phyloP scores from a whole-genome alignment of 1,140 invertebrate genomes.

The Atta cephalotes region DNA sequence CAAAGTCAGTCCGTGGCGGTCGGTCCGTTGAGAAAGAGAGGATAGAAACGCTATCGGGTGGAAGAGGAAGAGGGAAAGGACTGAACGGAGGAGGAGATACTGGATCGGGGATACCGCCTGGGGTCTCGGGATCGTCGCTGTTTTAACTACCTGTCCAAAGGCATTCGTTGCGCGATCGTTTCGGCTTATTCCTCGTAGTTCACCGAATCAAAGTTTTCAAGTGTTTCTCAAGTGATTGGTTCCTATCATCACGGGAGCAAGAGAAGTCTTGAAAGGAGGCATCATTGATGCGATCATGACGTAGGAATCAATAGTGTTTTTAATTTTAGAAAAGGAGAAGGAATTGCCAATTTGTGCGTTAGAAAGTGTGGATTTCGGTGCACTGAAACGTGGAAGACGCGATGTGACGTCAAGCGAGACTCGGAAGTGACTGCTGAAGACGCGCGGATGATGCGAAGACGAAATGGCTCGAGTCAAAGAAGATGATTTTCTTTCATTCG shows the following conservation, averaged over 20 bases:
- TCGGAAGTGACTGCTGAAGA: slow-evolving; percentile 14
- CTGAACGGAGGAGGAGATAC: slow-evolving; percentile 60
- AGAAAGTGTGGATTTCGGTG: slow-evolving; percentile 32
- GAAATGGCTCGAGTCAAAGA: background rate
- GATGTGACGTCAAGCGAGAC: slow-evolving; percentile 34
- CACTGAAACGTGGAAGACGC: slow-evolving; percentile 36
- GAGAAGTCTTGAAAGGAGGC: background rate
- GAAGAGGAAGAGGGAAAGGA: slow-evolving; percentile 21
- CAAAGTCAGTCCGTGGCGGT: slow-evolving; percentile 81
- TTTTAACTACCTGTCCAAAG: slow-evolving; percentile 50
- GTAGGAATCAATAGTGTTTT: background rate
- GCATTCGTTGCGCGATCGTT: slow-evolving; percentile 36
- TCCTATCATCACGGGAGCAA: too few species aligned
- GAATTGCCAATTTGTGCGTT: background rate
- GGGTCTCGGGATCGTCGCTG: slow-evolving; percentile 60
- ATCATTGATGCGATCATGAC: background rate
- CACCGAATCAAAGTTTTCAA: background rate
- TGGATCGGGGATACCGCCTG: slow-evolving; percentile 65
- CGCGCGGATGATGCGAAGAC: slow-evolving; percentile 15
- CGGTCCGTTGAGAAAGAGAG: slow-evolving; percentile 73
- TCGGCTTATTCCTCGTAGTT: background rate
- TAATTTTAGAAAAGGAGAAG: background rate
- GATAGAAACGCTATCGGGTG: slow-evolving; percentile 38
- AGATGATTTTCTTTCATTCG: background rate
- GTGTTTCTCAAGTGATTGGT: background rate